Conservation (phyloP, 1,140 invertebrate species). For the Pogonomyrmex barbatus region DNA sequence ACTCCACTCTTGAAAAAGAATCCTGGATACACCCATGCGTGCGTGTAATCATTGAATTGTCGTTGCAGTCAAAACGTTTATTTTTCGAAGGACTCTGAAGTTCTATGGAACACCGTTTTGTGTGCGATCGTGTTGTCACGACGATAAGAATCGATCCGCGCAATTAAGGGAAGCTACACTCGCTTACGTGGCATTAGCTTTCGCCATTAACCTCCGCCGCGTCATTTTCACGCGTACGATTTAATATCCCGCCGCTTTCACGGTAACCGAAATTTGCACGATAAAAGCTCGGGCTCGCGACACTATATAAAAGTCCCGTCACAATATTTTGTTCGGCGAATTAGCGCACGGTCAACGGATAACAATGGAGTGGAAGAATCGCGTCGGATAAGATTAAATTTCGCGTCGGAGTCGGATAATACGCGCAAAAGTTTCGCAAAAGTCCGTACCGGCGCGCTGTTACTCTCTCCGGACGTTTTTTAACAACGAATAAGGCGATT, state of each 20-base stretch:
- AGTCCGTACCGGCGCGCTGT: not conserved
- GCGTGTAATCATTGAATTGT: slow-evolving; percentile 18
- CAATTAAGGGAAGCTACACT: slow-evolving; percentile 1
- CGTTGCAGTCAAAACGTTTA: not conserved
- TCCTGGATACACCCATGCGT: not conserved
- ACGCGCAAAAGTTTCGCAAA: slow-evolving; percentile 29
- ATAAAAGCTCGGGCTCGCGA: not conserved
- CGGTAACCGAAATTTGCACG: slow-evolving; percentile 17
- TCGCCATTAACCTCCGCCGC: not conserved
- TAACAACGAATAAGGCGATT: slow-evolving; percentile 60
- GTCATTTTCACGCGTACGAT: slow-evolving; percentile 13
- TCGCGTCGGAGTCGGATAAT: slow-evolving; percentile 42
- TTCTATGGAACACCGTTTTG: not conserved
- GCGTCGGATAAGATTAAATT: slow-evolving; percentile 41
- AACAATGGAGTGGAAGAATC: slow-evolving; percentile 25
- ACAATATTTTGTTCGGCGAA: slow-evolving; percentile 33
- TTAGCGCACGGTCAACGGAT: slow-evolving; percentile 1
- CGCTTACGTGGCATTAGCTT: slow-evolving; percentile 7
- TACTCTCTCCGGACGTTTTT: slow-evolving; percentile 15
- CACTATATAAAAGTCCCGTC: not conserved
- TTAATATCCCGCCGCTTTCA: slow-evolving; percentile 10
- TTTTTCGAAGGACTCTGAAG: not conserved
- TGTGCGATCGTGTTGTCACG: not conserved
- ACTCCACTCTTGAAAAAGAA: too few species aligned
- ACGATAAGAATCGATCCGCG: not conserved